These are phyloP conservation scores for Eupelmus urozonus DNA, from an alignment of 2,888 invertebrate species.

Conservation along the genomic window DNA sequence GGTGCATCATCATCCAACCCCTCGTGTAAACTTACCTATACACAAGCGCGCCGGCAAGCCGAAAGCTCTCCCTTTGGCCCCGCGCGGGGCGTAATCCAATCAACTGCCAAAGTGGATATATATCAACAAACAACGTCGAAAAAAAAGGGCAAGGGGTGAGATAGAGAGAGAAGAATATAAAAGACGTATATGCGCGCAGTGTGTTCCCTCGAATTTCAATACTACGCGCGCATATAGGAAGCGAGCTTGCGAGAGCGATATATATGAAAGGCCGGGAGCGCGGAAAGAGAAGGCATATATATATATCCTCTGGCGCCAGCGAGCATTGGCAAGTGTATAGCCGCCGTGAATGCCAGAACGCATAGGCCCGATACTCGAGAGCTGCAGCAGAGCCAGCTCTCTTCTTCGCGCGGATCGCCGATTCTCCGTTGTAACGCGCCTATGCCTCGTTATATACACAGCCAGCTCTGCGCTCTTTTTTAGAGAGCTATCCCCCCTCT, in stretches of 20 bases:
- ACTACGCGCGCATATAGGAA: slow-evolving; percentile 42
- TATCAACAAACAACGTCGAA: background rate
- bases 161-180: slow-evolving; percentile 63
- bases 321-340: background rate
- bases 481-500: too few species aligned
- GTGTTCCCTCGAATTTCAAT: slow-evolving; percentile 72
- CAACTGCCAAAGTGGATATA: slow-evolving; percentile 74
- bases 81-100: slow-evolving; percentile 72
- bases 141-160: slow-evolving; percentile 62
- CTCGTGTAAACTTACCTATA: too few species aligned
- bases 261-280: slow-evolving; percentile 19
- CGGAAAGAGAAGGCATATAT: too few species aligned
- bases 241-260: slow-evolving; percentile 13
- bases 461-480: too few species aligned
- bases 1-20: too few species aligned
- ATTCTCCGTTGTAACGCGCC: too few species aligned
- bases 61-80: background rate
- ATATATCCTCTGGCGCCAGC: background rate
- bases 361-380: background rate
- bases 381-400: background rate
- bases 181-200: slow-evolving; percentile 62
- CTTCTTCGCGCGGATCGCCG: background rate
- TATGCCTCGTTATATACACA: too few species aligned
- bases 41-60: too few species aligned
- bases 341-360: background rate